A percentile compares a stretch with the other conserved stretches of the same genome.
These are phyloP conservation scores for Aphidoletes aphidimyza DNA, from an alignment of 2,888 invertebrate species.

Conservation along the genomic window DNA sequence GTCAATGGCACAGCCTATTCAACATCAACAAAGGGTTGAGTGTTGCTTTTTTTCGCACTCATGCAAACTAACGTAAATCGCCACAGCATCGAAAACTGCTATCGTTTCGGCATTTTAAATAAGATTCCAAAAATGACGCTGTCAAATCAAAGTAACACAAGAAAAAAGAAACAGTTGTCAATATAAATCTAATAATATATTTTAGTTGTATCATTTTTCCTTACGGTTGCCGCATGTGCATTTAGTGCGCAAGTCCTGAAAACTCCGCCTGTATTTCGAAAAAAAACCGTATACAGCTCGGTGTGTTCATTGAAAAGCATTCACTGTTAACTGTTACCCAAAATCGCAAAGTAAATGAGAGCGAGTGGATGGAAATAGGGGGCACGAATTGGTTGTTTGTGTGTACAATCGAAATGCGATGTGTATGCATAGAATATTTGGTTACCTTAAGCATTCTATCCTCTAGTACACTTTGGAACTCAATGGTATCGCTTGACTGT, in stretches of 20 bases:
- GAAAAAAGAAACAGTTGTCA: background rate
- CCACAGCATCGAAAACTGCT: too few relatives aligned
- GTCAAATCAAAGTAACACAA: too few relatives aligned
- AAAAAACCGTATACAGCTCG: background rate
- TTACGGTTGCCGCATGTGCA: slow-evolving; percentile 10
- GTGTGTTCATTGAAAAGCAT: too few relatives aligned
- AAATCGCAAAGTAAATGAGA: too few relatives aligned
- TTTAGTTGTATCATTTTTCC: slow-evolving; percentile 12
- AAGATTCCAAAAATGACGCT: background rate
- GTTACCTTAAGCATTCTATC: background rate
- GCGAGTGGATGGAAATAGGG: too few relatives aligned
- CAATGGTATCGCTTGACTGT: too few relatives aligned
- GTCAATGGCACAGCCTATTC: too few relatives aligned
- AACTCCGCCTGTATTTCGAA: background rate
- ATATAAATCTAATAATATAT: slow-evolving; percentile 32
- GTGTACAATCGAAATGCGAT: background rate
- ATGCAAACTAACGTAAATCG: too few relatives aligned
- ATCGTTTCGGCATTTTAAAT: background rate
- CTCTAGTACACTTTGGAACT: background rate
- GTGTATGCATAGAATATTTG: background rate
- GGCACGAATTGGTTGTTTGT: background rate
- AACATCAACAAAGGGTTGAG: too few relatives aligned
- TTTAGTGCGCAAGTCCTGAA: background rate
- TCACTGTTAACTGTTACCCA: too few relatives aligned
- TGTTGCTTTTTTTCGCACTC: too few relatives aligned